Evolutionary conservation across 2,797 vertebrate species (phyloP).

Genomic region (Danio aesculapii): DNA sequence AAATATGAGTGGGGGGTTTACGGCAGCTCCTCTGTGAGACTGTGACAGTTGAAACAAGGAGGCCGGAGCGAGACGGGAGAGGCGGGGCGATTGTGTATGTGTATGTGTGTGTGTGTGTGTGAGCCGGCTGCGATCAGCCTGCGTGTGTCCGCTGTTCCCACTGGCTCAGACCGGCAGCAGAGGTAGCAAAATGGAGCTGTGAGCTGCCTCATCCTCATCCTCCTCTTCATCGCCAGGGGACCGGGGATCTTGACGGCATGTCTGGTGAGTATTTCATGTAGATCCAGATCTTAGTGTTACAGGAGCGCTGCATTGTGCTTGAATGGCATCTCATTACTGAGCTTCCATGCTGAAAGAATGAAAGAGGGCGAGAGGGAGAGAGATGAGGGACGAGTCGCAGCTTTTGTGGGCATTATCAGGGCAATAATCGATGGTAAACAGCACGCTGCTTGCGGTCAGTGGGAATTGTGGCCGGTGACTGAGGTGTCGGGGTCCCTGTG

Average conservation of each 20-base stretch:
- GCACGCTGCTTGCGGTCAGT: conserved; percentile 2
- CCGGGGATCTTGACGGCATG: conserved; percentile 67
- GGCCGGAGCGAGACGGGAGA: conserved; percentile 30
- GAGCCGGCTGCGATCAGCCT: conserved; percentile 56
- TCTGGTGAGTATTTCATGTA: conserved; percentile 71
- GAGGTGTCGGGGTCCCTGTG: conserved; percentile 2
- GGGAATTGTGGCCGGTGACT: conserved; percentile 8
- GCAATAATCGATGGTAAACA: conserved; percentile 32
- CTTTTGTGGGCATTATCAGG: conserved; percentile 30
- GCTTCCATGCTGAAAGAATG: conserved; percentile 20
- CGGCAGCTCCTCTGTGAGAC: conserved; percentile 27
- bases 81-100: conserved; percentile 22
- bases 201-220: conserved; percentile 38
- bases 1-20: conserved; percentile 45
- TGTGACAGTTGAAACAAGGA: conserved; percentile 53
- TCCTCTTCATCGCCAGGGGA: conserved; percentile 39
- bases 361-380: background rate
- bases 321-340: conserved; percentile 48
- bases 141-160: conserved; percentile 46
- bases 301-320: conserved; percentile 27
- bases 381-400: conserved; percentile 17
- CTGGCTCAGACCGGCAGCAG: conserved; percentile 56
- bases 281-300: background rate
- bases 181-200: conserved; percentile 51
- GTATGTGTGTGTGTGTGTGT: conserved; percentile 17